Evolutionary conservation across 2,113 vertebrate genomes (phyloP), one percentile per base, ranked within the genome.

Genomic region (Podarcis muralis): DNA sequence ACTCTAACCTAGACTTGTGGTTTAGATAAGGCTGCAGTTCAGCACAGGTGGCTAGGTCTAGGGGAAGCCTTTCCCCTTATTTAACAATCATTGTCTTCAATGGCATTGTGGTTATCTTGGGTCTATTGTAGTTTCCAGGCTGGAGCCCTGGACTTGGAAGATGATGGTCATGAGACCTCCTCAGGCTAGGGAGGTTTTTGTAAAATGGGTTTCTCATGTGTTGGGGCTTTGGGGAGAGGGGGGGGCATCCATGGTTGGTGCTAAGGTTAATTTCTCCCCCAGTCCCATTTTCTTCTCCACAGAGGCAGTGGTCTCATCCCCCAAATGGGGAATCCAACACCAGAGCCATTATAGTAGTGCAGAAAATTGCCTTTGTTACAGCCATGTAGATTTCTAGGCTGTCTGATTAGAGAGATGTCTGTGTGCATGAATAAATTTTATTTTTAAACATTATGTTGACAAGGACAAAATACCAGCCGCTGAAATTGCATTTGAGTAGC

Each of bases 371-470:
- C 69, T 74, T 84, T 20, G 35, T 23, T 9, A 79, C 30, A 65
- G 30, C 75, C 57, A 48, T 68, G 30, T 62, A 69, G 62, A 69
- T 69, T 86, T 78, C 62, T 48, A 79, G 37, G 62, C 30, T 22
- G n/a, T 66, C 66, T 27, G 43, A 59, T 72, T 71, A 71, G 22
- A 71, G 48, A 59, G 77, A 87, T 81, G 77, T 57, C 48, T 53
- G 66, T 32, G 32, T 87, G 86, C 86, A 87, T 57, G 78, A 87
- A 80, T 87, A 80, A 81, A 72, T 87, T 87, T 80, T 87, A 87
- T 87, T 87, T 87, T 87, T 81, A 87, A 87, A 72, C 86, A 87
- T 81, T 87, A 81, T 80, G 77, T 87, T 87, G 86, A 87, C 86
- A 87, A 87, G 86, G 86, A 87, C 86, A 87, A 81, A 87, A 87